Base-by-base conservation (phyloP, 2,888 invertebrate species). In the Carcina quercana region DNA sequence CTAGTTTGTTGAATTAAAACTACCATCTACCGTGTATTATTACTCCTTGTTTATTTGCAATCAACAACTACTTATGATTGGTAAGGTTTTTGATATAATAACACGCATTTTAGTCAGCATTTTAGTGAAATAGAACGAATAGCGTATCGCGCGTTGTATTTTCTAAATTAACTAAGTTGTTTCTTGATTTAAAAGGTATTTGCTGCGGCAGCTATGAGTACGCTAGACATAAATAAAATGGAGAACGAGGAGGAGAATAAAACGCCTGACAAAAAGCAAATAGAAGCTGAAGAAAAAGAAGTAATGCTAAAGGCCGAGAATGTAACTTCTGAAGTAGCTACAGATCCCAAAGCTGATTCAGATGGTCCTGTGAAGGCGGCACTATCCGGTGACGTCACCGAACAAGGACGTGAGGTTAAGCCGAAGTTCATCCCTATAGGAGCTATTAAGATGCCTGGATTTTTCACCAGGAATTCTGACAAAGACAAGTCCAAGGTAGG, bases 401-500 rank as follows among this genome's bases (percentile, higher is more conserved):
- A 88, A 48, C 89, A 90, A 47, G 91, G 90, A 29, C 86, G 91
- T 40, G 91, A 91, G 73, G 91, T 91, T 17, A 90, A 91, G 58
- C 91, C 91, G 36, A 92, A 91, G 64, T 93, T 92, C 64, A 93
- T 93, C 52, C 94, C 94, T 3, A 94, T 93, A 53, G 94, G 93
- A 29, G 94, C 92, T n/a, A 92, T 94, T 43, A 93, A 93, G 76
- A 91, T 94, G 88, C 94, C 94, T 3, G 93, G 93, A 10, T 94
- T 93, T 75, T 93, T 93, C 56, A 91, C 90, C 38, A 89, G 91
- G 49, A 90, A 89, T 61, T 90, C 90, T 47, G 91, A 92, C 42
- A 89, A 89, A 60, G 91, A 91, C 64, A 89, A 87, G 46, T 87
- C 84, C 71, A 93, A 89, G 88, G 91, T 90, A 75, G 42, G 47